These are phyloP conservation scores for Nyleta sp. DNA, from an alignment of 2,888 invertebrate genomes.

Conservation along the genomic window DNA sequence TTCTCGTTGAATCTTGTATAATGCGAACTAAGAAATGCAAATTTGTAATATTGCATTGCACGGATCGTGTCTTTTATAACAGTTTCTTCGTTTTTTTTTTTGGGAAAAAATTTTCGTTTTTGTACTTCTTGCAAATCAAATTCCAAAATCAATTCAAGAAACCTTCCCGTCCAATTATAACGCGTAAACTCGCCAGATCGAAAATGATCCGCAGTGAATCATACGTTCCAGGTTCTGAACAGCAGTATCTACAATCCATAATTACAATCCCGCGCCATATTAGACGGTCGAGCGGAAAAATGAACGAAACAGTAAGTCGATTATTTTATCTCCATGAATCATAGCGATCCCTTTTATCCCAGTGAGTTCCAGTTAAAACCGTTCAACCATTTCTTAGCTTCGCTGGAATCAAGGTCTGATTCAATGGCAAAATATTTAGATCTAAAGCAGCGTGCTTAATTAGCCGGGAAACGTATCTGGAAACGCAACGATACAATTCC, in stretches of 20 bases:
- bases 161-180: too few species aligned
- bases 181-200: too few species aligned
- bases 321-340: constrained; percentile 24
- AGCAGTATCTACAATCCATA: constrained; percentile 11
- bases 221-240: neutral
- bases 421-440: constrained; percentile 18
- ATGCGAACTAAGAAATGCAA: too few species aligned
- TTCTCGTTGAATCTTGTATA: too few species aligned
- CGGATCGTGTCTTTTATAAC: too few species aligned
- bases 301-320: constrained; percentile 5
- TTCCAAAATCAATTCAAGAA: too few species aligned
- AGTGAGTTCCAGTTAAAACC: constrained; percentile 11
- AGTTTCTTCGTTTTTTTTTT: too few species aligned
- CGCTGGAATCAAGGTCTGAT: constrained; percentile 2
- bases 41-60: too few species aligned
- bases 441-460: constrained; percentile 12
- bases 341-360: constrained; percentile 18
- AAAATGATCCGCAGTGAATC: constrained; percentile 7
- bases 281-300: constrained; percentile 1
- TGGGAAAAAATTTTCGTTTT: too few species aligned
- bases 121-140: too few species aligned
- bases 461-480: constrained; percentile 10
- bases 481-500: too few species aligned
- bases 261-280: constrained; percentile 11
- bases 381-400: constrained; percentile 29